These are phyloP conservation scores for Rhamphomyia laevipes DNA, from an alignment of 2,888 invertebrate genomes.

Conservation along the genomic window DNA sequence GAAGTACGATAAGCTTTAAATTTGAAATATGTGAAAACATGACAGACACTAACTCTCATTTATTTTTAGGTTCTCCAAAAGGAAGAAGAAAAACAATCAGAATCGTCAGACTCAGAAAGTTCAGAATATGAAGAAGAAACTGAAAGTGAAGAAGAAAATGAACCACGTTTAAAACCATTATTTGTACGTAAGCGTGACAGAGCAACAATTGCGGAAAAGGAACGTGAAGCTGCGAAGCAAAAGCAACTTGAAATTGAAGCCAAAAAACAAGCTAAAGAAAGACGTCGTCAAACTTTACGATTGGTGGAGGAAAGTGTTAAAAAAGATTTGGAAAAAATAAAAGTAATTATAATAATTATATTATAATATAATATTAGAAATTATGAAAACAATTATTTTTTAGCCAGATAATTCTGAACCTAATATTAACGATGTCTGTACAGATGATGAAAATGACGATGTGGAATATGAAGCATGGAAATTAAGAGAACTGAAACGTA, in stretches of 20 bases:
- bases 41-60: neutral
- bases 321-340: constrained; percentile 58
- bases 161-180: constrained; percentile 85
- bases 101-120: constrained; percentile 55
- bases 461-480: constrained; percentile 98
- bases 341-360: constrained; percentile 28
- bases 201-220: constrained; percentile 89
- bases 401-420: constrained; percentile 60
- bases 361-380: neutral
- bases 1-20: constrained; percentile 38
- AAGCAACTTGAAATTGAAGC: constrained; percentile 76
- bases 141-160: constrained; percentile 83
- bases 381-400: constrained; percentile 5
- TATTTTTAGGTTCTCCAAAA: constrained; percentile 26
- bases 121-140: constrained; percentile 73
- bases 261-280: constrained; percentile 76
- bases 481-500: constrained; percentile 85
- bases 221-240: constrained; percentile 72
- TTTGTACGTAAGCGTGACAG: constrained; percentile 89
- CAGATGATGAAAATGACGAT: constrained; percentile 93
- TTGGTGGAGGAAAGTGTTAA: constrained; percentile 82
- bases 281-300: constrained; percentile 75
- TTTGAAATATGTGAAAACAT: neutral
- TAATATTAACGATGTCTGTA: constrained; percentile 73
- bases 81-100: constrained; percentile 50